These are phyloP conservation scores for Plemyria rubiginata DNA, from an alignment of 2,888 invertebrate species.

Conservation along the genomic window DNA sequence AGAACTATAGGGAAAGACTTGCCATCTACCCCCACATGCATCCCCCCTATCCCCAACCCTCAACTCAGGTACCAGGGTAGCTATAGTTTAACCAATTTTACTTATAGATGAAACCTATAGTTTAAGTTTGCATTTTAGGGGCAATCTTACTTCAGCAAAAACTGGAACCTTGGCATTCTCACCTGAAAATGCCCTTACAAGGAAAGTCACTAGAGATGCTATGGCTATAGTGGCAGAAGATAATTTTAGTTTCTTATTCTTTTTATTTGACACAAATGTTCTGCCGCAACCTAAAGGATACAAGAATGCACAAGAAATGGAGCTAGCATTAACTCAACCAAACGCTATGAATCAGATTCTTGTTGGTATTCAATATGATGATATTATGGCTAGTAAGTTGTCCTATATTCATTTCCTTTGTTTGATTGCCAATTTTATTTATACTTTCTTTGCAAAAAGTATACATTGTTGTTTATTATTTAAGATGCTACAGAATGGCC, in stretches of 20 bases:
- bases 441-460: constrained; percentile 1
- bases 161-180: constrained; percentile 77
- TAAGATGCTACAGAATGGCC: constrained; percentile 77
- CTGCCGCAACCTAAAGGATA: constrained; percentile 74
- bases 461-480: constrained; percentile 27
- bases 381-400: constrained; percentile 74
- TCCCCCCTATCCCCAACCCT: too few species aligned
- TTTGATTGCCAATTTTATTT: constrained; percentile 22
- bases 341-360: constrained; percentile 75
- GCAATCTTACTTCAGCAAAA: constrained; percentile 68
- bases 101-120: too few species aligned
- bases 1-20: too few species aligned
- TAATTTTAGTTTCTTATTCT: constrained; percentile 67
- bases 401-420: constrained; percentile 10
- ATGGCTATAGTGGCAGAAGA: constrained; percentile 72
- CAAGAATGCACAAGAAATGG: constrained; percentile 68
- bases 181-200: constrained; percentile 72
- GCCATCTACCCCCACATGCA: too few species aligned
- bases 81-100: too few species aligned
- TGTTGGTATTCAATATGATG: constrained; percentile 77
- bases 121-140: too few species aligned
- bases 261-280: constrained; percentile 67
- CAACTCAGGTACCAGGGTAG: too few species aligned
- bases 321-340: constrained; percentile 67
- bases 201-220: constrained; percentile 68